Conservation (phyloP, 2,797 vertebrate genomes). For the Lophotriccus pileatus region DNA sequence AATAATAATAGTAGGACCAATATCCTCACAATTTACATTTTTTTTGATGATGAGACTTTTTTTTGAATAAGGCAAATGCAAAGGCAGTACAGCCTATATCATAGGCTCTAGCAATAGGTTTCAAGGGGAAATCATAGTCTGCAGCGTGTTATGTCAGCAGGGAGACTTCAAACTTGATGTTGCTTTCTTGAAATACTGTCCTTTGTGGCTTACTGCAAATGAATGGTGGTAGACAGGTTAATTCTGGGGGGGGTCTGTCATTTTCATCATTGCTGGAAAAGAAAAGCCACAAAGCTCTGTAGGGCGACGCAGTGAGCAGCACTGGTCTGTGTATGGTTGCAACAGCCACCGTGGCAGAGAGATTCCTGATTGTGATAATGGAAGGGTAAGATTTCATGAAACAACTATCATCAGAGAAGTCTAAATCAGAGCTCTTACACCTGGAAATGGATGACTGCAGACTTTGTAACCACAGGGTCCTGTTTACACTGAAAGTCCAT, state of each 20-base stretch:
- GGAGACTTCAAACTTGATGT: not conserved
- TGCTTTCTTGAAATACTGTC: not conserved
- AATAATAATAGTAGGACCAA: not conserved
- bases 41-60: not conserved
- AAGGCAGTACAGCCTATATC: not conserved
- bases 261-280: not conserved
- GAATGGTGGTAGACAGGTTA: not conserved
- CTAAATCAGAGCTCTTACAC: not conserved
- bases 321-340: rapidly evolving
- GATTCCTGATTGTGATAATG: not conserved
- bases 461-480: not conserved
- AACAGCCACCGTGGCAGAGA: not conserved
- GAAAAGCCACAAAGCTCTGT: not conserved
- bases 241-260: not conserved
- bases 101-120: not conserved
- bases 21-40: not conserved
- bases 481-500: not conserved
- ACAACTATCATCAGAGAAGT: not conserved
- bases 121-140: not conserved
- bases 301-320: not conserved
- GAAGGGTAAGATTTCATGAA: not conserved
- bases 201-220: not conserved
- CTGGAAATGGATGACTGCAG: not conserved
- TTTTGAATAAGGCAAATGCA: not conserved
- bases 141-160: not conserved